Evolutionary conservation across 2,797 vertebrate species (phyloP), one percentile per base, ranked within the genome.

Genomic region (Moxostoma hubbsi): DNA sequence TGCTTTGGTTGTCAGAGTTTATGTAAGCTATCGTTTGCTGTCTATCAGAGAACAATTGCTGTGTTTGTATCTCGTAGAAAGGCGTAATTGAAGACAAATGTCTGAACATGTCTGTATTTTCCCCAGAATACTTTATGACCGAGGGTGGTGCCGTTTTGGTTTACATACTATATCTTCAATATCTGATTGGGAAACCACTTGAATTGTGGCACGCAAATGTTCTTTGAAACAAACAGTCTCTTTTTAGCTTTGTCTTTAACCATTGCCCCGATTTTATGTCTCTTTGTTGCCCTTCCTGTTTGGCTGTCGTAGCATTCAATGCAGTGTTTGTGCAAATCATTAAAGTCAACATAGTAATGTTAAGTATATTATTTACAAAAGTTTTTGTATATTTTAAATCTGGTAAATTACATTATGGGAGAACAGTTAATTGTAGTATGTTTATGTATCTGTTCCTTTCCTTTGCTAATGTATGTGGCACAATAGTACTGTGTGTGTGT

Each of bases 41-140:
- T 77, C 6, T 7, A n/a, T 76, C n/a, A 47, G 5, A 16, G 24
- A 65, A 54, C 62, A 76, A 73, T 69, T 9, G 62, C 59, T 57
- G 46, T 73, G 45, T 73, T 73, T 64, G 55, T 58, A 18, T 75
- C 15, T 10, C 63, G 55, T 68, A 54, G 46, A 65, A 76, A 77
- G 75, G 12, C 79, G 61, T 79, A 67, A 82, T 75, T 85, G 49
- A 79, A 87, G 83, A 36, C 62, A 75, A 72, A 68, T 65, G 43
- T 74, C 72, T 80, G 58, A 79, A 80, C 89, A 70, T 53, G 64
- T 62, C 78, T 0, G 11, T 46, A 6, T 82, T 81, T 75, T 73
- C 75, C 73, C 69, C 16, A 54, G 71, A 49, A 10, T 73, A 18
- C 62, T 85, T 83, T 71, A 53, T 78, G 63, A 18, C 49, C 66